Conservation (phyloP, 1,140 invertebrate genomes). For the Melipona quadrifasciata region DNA sequence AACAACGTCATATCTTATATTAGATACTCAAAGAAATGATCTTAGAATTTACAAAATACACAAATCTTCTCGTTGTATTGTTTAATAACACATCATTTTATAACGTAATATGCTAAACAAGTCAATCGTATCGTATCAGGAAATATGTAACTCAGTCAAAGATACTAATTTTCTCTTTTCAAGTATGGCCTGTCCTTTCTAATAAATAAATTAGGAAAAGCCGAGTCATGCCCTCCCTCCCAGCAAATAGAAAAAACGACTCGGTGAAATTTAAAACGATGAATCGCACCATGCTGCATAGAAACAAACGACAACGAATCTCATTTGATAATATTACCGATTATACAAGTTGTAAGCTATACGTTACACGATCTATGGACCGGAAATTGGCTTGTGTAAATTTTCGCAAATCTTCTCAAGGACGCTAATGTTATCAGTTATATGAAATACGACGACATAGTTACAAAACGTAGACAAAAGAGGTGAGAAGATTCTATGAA, state of each 20-base stretch:
- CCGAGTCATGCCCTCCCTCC: not conserved
- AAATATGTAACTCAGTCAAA: not conserved
- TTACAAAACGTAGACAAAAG: not conserved
- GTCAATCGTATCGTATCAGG: not conserved
- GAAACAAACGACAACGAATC: constrained; percentile 11
- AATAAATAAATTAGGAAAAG: not conserved
- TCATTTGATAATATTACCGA: constrained; percentile 17
- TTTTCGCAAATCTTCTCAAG: constrained; percentile 11
- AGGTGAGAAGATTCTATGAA: constrained; percentile 67
- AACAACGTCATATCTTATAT: not conserved
- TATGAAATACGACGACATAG: not conserved
- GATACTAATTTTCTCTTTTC: not conserved
- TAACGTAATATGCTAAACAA: not conserved
- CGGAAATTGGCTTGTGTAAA: constrained; percentile 6
- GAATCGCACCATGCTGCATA: not conserved
- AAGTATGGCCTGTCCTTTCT: not conserved
- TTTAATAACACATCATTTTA: not conserved
- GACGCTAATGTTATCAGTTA: constrained; percentile 2
- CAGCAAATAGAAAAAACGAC: too few species aligned
- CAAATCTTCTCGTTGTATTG: not conserved
- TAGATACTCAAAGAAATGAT: not conserved
- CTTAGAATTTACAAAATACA: not conserved
- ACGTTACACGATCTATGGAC: constrained; percentile 9
- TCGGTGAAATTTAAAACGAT: constrained; percentile 17
- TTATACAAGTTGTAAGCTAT: not conserved